Conservation (phyloP, 2,888 invertebrate genomes). For the Polylopha cassiicola region DNA sequence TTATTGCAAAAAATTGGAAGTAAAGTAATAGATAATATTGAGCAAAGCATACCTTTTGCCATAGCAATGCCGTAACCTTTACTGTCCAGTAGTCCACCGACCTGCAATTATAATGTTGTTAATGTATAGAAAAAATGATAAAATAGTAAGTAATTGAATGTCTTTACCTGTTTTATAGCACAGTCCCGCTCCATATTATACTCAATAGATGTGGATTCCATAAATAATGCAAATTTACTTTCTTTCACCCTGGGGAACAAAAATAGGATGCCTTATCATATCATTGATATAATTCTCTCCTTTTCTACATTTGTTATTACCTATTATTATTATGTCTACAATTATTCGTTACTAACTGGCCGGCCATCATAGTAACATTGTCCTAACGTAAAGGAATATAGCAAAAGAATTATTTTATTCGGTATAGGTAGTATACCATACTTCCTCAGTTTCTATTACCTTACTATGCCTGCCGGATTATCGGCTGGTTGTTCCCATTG, state of each 20-base stretch:
- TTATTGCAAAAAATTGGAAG: neutral
- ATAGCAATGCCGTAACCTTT: conserved; percentile 93
- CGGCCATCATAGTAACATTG: no score
- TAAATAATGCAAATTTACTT: conserved; percentile 86
- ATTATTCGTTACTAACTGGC: no score
- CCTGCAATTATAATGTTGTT: conserved; percentile 45
- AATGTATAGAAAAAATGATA: neutral
- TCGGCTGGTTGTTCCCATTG: conserved; percentile 6
- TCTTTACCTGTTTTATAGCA: conserved; percentile 78
- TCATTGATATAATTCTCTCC: no score
- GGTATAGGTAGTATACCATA: no score
- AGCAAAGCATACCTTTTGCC: conserved; percentile 84
- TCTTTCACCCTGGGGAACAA: conserved; percentile 25
- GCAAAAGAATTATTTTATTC: no score
- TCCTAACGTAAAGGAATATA: no score
- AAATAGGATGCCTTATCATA: no score
- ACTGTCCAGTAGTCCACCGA: conserved; percentile 85
- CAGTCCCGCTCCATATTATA: conserved; percentile 87
- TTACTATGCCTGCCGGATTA: conserved; percentile 5
- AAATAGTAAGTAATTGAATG: neutral
- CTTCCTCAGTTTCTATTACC: no score
- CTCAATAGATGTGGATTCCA: conserved; percentile 94
- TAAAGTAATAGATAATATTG: no score
- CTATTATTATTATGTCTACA: no score
- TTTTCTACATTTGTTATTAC: no score